These are phyloP conservation scores for Andricus curvator DNA, from an alignment of 2,888 invertebrate genomes.

Conservation along the genomic window DNA sequence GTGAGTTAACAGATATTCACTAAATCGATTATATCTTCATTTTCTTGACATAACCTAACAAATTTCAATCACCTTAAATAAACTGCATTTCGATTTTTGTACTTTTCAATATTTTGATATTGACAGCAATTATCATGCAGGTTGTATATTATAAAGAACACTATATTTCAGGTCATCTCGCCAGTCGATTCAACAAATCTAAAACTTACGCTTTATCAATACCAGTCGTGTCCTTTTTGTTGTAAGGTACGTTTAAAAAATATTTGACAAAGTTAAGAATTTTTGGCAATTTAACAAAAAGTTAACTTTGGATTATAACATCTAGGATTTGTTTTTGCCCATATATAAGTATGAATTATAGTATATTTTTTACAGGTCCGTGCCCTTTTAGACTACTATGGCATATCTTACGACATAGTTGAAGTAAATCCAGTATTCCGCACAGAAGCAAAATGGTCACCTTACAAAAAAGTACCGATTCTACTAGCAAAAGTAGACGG, in stretches of 20 bases:
- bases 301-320: no score
- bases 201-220: conserved; percentile 95
- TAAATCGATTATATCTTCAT: conserved; percentile 6
- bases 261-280: background rate
- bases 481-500: conserved; percentile 86
- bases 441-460: conserved; percentile 94
- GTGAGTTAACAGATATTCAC: conserved; percentile 68
- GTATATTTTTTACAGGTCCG: conserved; percentile 77
- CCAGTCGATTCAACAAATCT: conserved; percentile 84
- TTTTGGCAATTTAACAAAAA: no score
- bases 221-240: conserved; percentile 98
- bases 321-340: no score
- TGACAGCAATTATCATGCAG: background rate
- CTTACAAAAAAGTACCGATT: conserved; percentile 97
- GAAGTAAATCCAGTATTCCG: conserved; percentile 98
- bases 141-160: conserved; percentile 1
- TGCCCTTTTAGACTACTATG: conserved; percentile 93
- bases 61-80: background rate
- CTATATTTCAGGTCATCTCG: conserved; percentile 81
- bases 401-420: conserved; percentile 95
- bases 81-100: background rate
- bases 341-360: no score
- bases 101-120: background rate
- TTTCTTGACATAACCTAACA: conserved; percentile 41
- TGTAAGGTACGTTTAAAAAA: conserved; percentile 85